phyloP scores from a whole-genome alignment of 1,140 invertebrate genomes.

The Drosophila sturtevanti region DNA sequence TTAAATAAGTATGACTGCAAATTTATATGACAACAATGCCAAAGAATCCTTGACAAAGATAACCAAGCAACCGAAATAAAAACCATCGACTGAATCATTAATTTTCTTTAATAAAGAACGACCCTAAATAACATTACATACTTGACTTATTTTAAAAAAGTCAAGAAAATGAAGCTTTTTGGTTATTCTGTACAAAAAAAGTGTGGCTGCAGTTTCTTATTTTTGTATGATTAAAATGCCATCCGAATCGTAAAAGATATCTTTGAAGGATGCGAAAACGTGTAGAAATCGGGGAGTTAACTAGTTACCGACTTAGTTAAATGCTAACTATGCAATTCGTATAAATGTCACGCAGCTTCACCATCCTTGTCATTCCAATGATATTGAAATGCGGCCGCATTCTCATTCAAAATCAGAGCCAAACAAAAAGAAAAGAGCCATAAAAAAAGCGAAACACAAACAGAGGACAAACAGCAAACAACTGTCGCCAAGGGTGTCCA shows the following conservation, averaged over 20 bases:
- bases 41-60: neutral
- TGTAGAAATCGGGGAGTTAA: neutral
- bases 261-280: neutral
- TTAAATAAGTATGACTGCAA: conserved; percentile 2
- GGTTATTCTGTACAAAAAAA: no score
- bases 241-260: neutral
- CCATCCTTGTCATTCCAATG: conserved; percentile 5
- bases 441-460: conserved; percentile 19
- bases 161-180: no score
- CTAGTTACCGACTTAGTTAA: neutral
- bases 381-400: conserved; percentile 33
- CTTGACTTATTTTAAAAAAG: neutral
- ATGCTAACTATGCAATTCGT: conserved; percentile 56
- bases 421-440: conserved; percentile 30
- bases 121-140: neutral
- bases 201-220: neutral
- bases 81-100: neutral
- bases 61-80: no score
- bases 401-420: conserved; percentile 39
- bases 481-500: conserved; percentile 44
- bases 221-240: neutral
- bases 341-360: conserved; percentile 52
- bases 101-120: neutral
- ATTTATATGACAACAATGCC: neutral
- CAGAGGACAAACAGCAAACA: conserved; percentile 1